These are phyloP conservation scores for Kryptopterus vitreolus DNA, from an alignment of 2,797 vertebrate genomes.

Conservation along the genomic window DNA sequence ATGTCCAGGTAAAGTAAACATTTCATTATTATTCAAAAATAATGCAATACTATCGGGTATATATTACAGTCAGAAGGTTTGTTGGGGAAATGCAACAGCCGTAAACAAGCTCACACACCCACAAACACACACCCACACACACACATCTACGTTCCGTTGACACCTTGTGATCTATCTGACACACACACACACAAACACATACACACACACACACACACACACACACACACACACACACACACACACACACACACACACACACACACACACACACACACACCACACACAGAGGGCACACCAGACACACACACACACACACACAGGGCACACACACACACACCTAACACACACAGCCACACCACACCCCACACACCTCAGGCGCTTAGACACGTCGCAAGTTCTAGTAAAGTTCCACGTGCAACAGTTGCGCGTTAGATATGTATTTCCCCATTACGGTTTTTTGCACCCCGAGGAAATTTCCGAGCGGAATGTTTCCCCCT, in stretches of 20 bases:
- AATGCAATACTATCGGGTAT: no score
- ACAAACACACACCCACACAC: not conserved
- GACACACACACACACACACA: not conserved
- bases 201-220: not conserved
- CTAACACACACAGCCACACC: no score
- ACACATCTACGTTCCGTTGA: not conserved
- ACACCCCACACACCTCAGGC: no score
- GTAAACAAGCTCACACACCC: not conserved
- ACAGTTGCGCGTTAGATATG: no score
- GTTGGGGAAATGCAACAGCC: not conserved
- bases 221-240: not conserved
- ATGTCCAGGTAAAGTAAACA: not conserved
- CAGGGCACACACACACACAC: not conserved
- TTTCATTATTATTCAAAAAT: no score
- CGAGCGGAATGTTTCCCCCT: no score
- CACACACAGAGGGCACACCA: no score
- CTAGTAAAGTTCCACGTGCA: not conserved
- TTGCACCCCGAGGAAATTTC: no score
- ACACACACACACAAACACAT: not conserved
- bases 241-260: no score
- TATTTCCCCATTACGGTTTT: no score
- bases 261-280: no score
- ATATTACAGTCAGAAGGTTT: not conserved
- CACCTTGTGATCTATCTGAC: not conserved
- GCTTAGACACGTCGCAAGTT: constrained; percentile 14